Conservation (phyloP, 1,140 invertebrate species). For the Trichoplusia ni region DNA sequence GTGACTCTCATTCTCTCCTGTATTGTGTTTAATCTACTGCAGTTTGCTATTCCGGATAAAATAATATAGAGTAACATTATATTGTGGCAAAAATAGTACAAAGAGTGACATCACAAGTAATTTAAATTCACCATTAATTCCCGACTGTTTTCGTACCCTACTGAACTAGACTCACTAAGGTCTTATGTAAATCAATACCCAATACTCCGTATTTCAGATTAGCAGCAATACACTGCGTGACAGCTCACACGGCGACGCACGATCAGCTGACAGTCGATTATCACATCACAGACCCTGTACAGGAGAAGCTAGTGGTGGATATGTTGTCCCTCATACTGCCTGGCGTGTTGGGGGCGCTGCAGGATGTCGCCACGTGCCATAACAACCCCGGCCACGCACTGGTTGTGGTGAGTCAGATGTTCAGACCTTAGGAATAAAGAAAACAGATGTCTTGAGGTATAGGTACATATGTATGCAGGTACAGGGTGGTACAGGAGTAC, state of each 20-base stretch:
- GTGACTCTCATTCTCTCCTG: neutral
- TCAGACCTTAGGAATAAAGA: no score
- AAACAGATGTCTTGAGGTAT: no score
- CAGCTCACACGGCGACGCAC: constrained; percentile 82
- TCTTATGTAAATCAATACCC: neutral
- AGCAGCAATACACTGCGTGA: constrained; percentile 82
- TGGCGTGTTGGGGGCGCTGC: constrained; percentile 82
- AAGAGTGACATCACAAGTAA: no score
- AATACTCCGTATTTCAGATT: constrained; percentile 64
- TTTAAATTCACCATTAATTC: no score
- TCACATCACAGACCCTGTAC: constrained; percentile 45
- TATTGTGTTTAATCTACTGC: no score
- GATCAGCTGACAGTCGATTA: constrained; percentile 62
- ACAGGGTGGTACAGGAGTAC: no score
- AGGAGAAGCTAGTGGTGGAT: constrained; percentile 74
- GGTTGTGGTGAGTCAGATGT: constrained; percentile 82
- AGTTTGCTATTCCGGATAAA: no score
- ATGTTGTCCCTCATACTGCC: constrained; percentile 84
- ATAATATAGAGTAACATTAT: no score
- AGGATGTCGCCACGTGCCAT: constrained; percentile 80
- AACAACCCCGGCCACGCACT: constrained; percentile 84
- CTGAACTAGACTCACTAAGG: neutral
- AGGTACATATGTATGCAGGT: no score
- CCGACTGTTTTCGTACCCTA: no score
- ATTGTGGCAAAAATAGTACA: no score